Percentiles rank a stretch among this genome's conserved stretches.
Evolutionary conservation across 2,113 vertebrate genomes (phyloP).

Genomic region (Notarius lentiginosus): DNA sequence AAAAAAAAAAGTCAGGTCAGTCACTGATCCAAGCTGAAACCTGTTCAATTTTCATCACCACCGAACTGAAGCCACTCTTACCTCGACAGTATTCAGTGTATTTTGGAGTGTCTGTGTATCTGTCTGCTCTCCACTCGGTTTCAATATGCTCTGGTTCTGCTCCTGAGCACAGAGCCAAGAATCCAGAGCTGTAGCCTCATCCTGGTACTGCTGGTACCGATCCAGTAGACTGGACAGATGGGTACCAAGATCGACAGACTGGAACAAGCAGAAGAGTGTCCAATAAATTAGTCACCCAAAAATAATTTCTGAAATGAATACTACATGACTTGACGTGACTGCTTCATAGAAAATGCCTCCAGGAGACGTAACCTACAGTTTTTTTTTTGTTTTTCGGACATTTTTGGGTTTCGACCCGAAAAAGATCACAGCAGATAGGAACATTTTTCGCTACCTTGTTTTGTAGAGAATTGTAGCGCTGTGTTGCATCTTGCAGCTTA

Average conservation of each 20-base stretch:
- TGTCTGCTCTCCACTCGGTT: constrained; percentile 75
- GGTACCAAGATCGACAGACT: constrained; percentile 85
- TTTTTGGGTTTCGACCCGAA: not conserved
- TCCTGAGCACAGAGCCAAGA: constrained; percentile 85
- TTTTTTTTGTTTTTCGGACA: not conserved
- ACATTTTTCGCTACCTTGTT: constrained; percentile 74
- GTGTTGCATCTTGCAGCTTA: constrained; percentile 82
- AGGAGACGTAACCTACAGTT: not conserved
- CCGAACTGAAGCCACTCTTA: constrained; percentile 54
- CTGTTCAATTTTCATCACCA: not conserved
- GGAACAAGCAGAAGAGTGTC: constrained; percentile 25
- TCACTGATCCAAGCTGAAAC: not conserved
- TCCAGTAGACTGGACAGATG: constrained; percentile 82
- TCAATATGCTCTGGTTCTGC: constrained; percentile 70
- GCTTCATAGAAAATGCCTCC: not conserved
- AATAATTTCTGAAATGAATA: constrained; percentile 1
- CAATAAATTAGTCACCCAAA: not conserved
- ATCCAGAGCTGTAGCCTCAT: constrained; percentile 78
- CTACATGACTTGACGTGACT: not conserved
- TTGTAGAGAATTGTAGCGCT: constrained; percentile 83
- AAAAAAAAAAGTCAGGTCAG: not conserved
- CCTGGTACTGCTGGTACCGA: constrained; percentile 90
- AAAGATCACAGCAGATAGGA: not conserved
- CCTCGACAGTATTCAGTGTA: constrained; percentile 83
- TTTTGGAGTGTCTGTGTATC: constrained; percentile 81